Evolutionary conservation across 2,888 invertebrate genomes (phyloP).

Genomic region (Aporophyla nigra): DNA sequence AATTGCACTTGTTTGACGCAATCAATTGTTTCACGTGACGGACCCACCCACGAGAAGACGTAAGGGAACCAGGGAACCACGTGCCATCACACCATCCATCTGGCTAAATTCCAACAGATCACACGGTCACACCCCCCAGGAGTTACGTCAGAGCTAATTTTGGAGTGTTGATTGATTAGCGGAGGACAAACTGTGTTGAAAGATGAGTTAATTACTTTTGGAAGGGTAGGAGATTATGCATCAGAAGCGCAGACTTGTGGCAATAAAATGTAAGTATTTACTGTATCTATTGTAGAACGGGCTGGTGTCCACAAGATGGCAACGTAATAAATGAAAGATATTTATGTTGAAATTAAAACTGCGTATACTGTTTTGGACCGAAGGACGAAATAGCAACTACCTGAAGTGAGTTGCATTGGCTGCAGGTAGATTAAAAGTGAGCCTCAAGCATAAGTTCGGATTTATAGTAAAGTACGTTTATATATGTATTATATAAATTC

Average conservation of each 20-base stretch:
- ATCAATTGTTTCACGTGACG: slow-evolving; percentile 52
- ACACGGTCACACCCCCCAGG: slow-evolving; percentile 76
- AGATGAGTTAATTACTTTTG: slow-evolving; percentile 13
- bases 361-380: not conserved
- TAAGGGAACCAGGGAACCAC: slow-evolving; percentile 62
- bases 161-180: slow-evolving; percentile 38
- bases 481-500: too few species aligned
- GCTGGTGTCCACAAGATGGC: too few species aligned
- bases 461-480: too few species aligned
- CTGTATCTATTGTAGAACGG: too few species aligned
- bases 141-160: slow-evolving; percentile 60
- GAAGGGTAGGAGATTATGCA: not conserved
- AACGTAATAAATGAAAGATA: not conserved
- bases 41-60: slow-evolving; percentile 54
- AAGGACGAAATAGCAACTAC: slow-evolving; percentile 1
- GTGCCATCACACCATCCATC: slow-evolving; percentile 61
- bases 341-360: not conserved
- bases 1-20: slow-evolving; percentile 32
- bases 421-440: not conserved
- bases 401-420: not conserved
- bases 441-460: too few species aligned
- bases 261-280: not conserved
- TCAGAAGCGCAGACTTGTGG: not conserved
- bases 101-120: slow-evolving; percentile 67
- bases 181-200: slow-evolving; percentile 29